Evolutionary conservation across 2,113 vertebrate genomes (phyloP), one percentile per base, ranked within the genome.

Genomic region (Ctenomys sociabilis): DNA sequence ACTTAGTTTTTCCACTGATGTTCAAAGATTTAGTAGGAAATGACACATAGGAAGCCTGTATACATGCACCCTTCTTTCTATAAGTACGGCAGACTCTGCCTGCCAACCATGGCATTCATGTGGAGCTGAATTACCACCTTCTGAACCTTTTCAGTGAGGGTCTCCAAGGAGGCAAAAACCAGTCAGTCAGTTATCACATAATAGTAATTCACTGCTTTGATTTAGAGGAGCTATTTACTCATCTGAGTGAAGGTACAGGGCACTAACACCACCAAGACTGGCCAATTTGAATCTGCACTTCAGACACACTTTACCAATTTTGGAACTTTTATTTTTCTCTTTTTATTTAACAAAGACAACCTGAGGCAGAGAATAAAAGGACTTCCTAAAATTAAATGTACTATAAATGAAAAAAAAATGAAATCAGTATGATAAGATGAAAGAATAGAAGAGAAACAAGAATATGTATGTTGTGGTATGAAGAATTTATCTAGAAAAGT

Each of bases 1-100:
- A 94, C 68, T 32, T 19, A 30, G 1, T 11, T 70, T 94, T 78
- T 26, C 32, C 21, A 19, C 11, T 22, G 72, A 14, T 54, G 30
- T 0, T 17, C 43, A 35, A 12, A 54, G 35, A 2, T 16, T 30
- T 90, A 37, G 13, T 32, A n/a, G 59, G 21, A 21, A 43, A 59
- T 0, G 49, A 30, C 32, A 43, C 45, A 45, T 30, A 1, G 6
- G 24, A 78, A 68, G 6, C 4, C 11, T 24, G 0, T 10, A 28
- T 8, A 21, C 1, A 10, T 12, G 3, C 24, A 26, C 1, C 5
- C 0, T 35, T 32, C 3, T 70, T 64, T 43, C 68, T 17, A 2
- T 28, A 2, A 17, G 14, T 43, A 7, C 26, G 26, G 54, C 9
- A 81, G 49, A 63, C 59, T 49, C 78, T 13, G 22, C 16, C 24